Evolutionary conservation across 2,888 invertebrate genomes (phyloP), one percentile per base, ranked within the genome.

Genomic region (Drosophila villosipedis): DNA sequence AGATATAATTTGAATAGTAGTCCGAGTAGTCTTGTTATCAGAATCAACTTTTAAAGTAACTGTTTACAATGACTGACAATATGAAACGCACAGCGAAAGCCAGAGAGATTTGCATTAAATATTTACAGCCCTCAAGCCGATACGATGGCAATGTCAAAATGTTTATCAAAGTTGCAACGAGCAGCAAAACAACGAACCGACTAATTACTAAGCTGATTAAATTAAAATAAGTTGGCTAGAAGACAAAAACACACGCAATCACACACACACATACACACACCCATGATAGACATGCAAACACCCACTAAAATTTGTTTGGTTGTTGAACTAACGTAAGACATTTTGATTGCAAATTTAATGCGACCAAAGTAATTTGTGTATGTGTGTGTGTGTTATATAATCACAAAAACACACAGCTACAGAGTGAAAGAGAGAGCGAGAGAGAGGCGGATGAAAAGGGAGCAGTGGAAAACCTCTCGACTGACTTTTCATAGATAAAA

Each of bases 141-240:
- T 19, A n/a, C 19, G 47, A n/a, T 22, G 25, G 14, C 25, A 55
- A 54, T 52, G 49, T 35, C 41, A 31, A 65, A 68, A 65, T 70
- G 50, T 61, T 67, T 33, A 54, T 67, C 66, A 55, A 41, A 22
- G 49, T 39, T 39, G 69, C 47, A 57, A 28, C 35, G 30, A 59
- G 33, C 47, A 53, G 41, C 47, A 47, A 39, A 58, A 25, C 39
- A 37, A 30, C 52, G 16, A n/a, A 31, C 61, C 57, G 58, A 64
- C 79, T 79, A 79, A 79, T 79, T 72, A 73, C 75, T 53, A 60
- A 73, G 73, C 72, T 79, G 70, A 76, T 79, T 79, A 76, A 76
- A 79, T 79, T 67, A 55, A 79, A 78, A 72, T 66, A 69, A 64
- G 68, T 76, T 64, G 63, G 39, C 50, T 54, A 55, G 58, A 61